phyloP scores from a whole-genome alignment of 2,113 vertebrate species.

The Psilopsiagon aymara region DNA sequence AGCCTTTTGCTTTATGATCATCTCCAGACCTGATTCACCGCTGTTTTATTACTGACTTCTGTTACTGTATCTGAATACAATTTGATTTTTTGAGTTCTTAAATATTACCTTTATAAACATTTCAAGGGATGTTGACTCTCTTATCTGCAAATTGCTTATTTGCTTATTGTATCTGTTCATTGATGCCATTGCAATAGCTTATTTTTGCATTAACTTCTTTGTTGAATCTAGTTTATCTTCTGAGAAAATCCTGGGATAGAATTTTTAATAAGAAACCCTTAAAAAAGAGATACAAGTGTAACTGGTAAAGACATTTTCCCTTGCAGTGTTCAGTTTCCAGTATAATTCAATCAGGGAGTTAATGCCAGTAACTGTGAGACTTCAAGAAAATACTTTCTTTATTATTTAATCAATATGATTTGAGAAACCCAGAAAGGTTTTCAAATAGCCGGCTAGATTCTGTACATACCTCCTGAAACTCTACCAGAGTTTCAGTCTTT shows the following conservation, averaged over 20 bases:
- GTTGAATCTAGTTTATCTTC: slow-evolving; percentile 49
- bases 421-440: slow-evolving; percentile 13
- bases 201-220: slow-evolving; percentile 57
- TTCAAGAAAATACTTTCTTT: slow-evolving; percentile 24
- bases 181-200: slow-evolving; percentile 47
- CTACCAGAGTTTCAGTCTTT: background rate
- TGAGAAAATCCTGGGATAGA: slow-evolving; percentile 16
- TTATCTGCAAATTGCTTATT: slow-evolving; percentile 66
- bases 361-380: background rate
- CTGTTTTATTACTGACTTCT: slow-evolving; percentile 49
- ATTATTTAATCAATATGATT: slow-evolving; percentile 44
- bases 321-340: background rate
- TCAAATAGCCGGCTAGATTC: background rate
- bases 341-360: slow-evolving; percentile 40
- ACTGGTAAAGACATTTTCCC: slow-evolving; percentile 7
- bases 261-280: slow-evolving; percentile 60
- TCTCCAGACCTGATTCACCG: slow-evolving; percentile 6
- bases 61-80: slow-evolving; percentile 56
- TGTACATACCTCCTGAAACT: background rate
- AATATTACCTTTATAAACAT: slow-evolving; percentile 71
- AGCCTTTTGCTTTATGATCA: slow-evolving; percentile 27
- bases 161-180: slow-evolving; percentile 50
- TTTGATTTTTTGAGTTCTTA: slow-evolving; percentile 66
- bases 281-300: background rate
- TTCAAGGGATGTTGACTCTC: slow-evolving; percentile 62